A percentile compares a stretch with the other conserved stretches of the same genome.
Conservation (phyloP, 1,140 invertebrate species). For the Teleopsis dalmanni region DNA sequence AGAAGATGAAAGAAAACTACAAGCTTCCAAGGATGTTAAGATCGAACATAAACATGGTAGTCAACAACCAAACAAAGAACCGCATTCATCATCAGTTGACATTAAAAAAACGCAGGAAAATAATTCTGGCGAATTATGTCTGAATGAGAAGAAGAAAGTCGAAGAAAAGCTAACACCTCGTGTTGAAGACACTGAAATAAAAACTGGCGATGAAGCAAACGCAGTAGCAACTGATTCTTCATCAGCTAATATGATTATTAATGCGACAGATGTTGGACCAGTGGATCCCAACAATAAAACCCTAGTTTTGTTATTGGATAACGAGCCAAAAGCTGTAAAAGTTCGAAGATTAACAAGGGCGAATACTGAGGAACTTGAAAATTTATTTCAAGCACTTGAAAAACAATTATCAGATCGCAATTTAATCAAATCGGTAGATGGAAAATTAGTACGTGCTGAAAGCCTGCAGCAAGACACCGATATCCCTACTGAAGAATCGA, state of each 20-base stretch:
- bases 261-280: constrained; percentile 16
- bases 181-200: not conserved
- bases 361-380: constrained; percentile 37
- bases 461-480: constrained; percentile 9
- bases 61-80: not conserved
- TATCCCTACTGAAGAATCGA: constrained; percentile 20
- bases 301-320: constrained; percentile 34
- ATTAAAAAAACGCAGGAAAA: not conserved
- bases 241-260: too few species aligned
- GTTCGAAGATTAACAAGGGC: constrained; percentile 33
- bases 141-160: too few species aligned
- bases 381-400: constrained; percentile 33
- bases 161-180: too few species aligned
- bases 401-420: constrained; percentile 33
- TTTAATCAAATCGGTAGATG: constrained; percentile 36
- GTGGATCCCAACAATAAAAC: constrained; percentile 32
- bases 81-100: not conserved
- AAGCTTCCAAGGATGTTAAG: not conserved
- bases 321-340: constrained; percentile 31
- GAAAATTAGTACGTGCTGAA: constrained; percentile 17
- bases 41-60: too few species aligned
- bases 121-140: too few species aligned
- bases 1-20: not conserved
- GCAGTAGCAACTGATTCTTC: not conserved
- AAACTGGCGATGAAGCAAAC: not conserved